Evolutionary conservation across 2,888 invertebrate genomes (phyloP).

Genomic region (Ochlodes sylvanus): DNA sequence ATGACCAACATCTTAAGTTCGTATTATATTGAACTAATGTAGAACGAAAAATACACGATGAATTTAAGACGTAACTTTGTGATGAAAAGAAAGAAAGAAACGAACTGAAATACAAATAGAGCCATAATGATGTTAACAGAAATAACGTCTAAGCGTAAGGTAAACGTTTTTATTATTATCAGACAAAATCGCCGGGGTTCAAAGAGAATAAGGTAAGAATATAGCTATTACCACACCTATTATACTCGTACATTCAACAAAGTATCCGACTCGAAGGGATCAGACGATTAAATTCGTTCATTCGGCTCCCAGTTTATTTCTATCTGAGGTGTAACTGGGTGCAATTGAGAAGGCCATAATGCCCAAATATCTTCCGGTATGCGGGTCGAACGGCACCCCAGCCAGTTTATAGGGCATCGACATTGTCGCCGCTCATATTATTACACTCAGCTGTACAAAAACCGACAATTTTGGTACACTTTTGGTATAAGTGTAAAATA

Average conservation of each 20-base stretch:
- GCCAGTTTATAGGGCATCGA: constrained; percentile 57
- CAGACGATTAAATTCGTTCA: constrained; percentile 34
- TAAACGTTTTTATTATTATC: no score
- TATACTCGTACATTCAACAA: constrained; percentile 4
- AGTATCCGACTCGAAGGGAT: constrained; percentile 43
- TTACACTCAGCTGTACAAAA: neutral
- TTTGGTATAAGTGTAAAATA: neutral
- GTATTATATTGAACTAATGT: no score
- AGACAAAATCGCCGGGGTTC: no score
- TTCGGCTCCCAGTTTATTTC: constrained; percentile 24
- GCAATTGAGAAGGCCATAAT: constrained; percentile 25
- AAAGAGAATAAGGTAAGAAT: no score
- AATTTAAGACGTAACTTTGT: no score
- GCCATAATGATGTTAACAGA: no score
- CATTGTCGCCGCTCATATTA: constrained; percentile 34
- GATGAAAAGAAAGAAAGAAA: no score
- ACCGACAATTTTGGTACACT: neutral
- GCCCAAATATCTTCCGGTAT: constrained; percentile 52
- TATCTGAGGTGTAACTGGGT: constrained; percentile 20
- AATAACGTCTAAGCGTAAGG: no score
- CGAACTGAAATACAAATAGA: no score
- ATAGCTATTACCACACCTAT: neutral
- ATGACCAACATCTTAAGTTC: no score
- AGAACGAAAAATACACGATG: no score
- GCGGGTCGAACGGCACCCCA: constrained; percentile 45